Evolutionary conservation across 2,888 invertebrate genomes (phyloP).

Genomic region (Eilema caniola): DNA sequence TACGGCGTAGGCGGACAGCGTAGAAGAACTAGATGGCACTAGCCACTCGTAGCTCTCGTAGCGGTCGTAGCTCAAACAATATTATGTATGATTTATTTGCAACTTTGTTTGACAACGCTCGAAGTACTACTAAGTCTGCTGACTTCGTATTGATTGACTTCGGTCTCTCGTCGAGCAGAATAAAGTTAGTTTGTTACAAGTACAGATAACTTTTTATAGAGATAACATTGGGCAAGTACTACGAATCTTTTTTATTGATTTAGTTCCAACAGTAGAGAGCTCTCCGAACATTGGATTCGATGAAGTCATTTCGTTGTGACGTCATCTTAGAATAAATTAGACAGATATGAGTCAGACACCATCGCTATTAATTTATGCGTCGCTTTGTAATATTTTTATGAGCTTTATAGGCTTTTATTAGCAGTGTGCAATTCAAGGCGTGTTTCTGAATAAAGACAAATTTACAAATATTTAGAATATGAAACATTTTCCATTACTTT

Average conservation of each 20-base stretch:
- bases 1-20: constrained; percentile 15
- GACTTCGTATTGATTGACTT: constrained; percentile 5
- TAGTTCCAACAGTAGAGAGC: neutral
- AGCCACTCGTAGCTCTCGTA: constrained; percentile 7
- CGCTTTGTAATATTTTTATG: neutral
- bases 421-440: neutral
- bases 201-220: constrained; percentile 11
- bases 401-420: neutral
- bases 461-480: neutral
- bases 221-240: neutral
- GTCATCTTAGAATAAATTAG: neutral
- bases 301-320: constrained; percentile 1
- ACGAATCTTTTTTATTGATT: constrained; percentile 6
- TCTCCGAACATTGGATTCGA: neutral
- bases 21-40: constrained; percentile 3
- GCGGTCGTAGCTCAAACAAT: constrained; percentile 12
- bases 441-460: neutral
- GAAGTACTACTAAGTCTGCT: neutral
- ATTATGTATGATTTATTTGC: constrained; percentile 4
- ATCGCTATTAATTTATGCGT: neutral
- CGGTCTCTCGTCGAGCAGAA: neutral
- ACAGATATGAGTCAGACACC: neutral
- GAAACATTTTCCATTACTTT: too few species aligned
- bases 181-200: constrained; percentile 5
- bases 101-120: constrained; percentile 9